Conservation (phyloP, 2,888 invertebrate species). For the Heterodera filipjevi region DNA sequence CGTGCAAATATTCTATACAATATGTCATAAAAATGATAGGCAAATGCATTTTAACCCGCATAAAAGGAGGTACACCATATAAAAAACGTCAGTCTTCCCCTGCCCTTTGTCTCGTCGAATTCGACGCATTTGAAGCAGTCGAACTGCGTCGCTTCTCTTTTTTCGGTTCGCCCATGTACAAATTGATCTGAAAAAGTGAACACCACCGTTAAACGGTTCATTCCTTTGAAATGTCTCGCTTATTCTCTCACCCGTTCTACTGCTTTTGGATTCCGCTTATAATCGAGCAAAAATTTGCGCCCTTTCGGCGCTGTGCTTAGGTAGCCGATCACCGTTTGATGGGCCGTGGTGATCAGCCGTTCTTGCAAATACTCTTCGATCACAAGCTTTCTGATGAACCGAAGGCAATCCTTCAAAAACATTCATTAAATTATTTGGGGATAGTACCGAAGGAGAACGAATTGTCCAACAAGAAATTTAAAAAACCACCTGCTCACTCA, state of each 20-base stretch:
- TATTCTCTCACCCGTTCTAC: constrained; percentile 18
- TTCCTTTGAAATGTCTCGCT: too few species aligned
- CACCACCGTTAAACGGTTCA: not conserved
- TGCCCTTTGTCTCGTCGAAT: not conserved
- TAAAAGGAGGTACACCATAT: not conserved
- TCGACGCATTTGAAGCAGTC: not conserved
- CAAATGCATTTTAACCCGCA: not conserved
- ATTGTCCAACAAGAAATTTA: not conserved
- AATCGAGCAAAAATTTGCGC: not conserved
- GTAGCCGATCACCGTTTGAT: constrained; percentile 25
- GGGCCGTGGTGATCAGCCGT: constrained; percentile 5
- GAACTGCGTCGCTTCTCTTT: constrained; percentile 7
- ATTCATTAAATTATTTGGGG: too few species aligned
- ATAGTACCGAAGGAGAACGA: not conserved
- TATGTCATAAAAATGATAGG: not conserved
- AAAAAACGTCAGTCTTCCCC: not conserved
- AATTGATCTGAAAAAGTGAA: not conserved
- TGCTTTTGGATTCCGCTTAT: not conserved
- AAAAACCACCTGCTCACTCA: not conserved
- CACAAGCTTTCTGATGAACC: constrained; percentile 22
- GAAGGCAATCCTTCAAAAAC: constrained; percentile 14
- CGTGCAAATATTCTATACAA: too few species aligned
- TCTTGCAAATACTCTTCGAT: constrained; percentile 21
- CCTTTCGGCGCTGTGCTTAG: not conserved
- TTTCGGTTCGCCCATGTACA: not conserved